These are phyloP conservation scores for Platalea minor DNA, from an alignment of 2,797 vertebrate species.

Conservation along the genomic window DNA sequence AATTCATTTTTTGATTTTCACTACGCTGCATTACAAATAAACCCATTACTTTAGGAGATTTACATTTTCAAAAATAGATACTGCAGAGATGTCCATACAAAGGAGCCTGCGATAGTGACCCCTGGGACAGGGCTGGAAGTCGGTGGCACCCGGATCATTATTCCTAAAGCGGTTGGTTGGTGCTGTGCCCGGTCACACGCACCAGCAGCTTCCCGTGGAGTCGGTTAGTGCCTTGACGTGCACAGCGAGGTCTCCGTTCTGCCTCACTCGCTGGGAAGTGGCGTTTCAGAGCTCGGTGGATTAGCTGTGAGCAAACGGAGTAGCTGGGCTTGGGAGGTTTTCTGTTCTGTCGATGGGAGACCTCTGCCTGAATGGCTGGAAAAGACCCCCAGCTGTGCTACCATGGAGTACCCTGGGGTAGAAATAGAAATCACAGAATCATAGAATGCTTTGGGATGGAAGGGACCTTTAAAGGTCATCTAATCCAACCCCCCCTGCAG, in stretches of 20 bases:
- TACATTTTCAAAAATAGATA: neutral
- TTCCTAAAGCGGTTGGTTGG: neutral
- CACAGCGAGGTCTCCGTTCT: neutral
- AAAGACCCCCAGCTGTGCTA: neutral
- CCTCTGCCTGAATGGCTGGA: neutral
- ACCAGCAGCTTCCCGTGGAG: neutral
- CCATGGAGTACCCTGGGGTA: neutral
- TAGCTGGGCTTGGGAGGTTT: neutral
- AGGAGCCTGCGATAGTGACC: neutral
- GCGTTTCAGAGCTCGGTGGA: neutral
- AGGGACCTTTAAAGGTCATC: too few relatives aligned
- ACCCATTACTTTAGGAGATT: slow-evolving; percentile 14
- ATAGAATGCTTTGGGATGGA: too few relatives aligned
- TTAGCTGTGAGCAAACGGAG: neutral
- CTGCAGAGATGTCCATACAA: neutral
- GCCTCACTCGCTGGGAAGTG: neutral
- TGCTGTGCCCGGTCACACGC: neutral
- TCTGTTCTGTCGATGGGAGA: neutral
- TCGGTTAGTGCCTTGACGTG: neutral
- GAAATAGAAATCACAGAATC: neutral
- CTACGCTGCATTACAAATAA: neutral
- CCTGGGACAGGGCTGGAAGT: neutral
- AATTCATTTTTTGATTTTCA: slow-evolving; percentile 21
- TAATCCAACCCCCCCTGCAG: too few relatives aligned
- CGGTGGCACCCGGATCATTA: fast-evolving